Evolutionary conservation across 2,797 vertebrate species (phyloP).

Genomic region (Pachyuromys duprasi): DNA sequence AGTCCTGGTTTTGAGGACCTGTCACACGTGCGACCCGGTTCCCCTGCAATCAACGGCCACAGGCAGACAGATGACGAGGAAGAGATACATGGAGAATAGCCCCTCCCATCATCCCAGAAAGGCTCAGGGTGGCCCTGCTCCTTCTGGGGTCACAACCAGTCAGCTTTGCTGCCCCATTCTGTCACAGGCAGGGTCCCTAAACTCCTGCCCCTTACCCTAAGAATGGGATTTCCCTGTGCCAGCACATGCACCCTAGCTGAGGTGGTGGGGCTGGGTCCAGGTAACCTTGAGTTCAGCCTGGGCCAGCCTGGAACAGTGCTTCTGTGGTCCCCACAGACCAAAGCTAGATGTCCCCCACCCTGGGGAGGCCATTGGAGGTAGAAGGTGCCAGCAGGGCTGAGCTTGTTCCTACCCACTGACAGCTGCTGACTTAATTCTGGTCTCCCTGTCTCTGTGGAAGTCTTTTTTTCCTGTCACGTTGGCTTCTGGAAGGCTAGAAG

Average conservation of each 20-base stretch:
- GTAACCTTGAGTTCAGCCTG: not conserved
- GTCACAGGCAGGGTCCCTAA: not conserved
- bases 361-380: not conserved
- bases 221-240: not conserved
- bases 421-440: not conserved
- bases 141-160: not conserved
- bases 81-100: conserved; percentile 54
- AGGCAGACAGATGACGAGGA: conserved; percentile 86
- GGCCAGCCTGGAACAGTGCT: not conserved
- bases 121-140: not conserved
- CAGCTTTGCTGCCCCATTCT: not conserved
- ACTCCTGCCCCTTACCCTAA: not conserved
- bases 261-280: not conserved
- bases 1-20: conserved; percentile 96
- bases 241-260: not conserved
- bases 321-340: conserved; percentile 4
- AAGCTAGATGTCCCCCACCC: not conserved
- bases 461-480: not conserved
- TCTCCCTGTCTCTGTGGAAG: not conserved
- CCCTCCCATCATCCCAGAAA: not conserved
- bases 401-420: not conserved
- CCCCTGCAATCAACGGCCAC: conserved; percentile 90
- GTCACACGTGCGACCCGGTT: conserved; percentile 90
- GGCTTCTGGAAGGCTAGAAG: conserved; percentile 19
- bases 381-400: not conserved